Percentiles rank a stretch among this genome's conserved stretches.
phyloP scores from a whole-genome alignment of 1,140 invertebrate genomes.

The Ceratosolen solmsi region DNA sequence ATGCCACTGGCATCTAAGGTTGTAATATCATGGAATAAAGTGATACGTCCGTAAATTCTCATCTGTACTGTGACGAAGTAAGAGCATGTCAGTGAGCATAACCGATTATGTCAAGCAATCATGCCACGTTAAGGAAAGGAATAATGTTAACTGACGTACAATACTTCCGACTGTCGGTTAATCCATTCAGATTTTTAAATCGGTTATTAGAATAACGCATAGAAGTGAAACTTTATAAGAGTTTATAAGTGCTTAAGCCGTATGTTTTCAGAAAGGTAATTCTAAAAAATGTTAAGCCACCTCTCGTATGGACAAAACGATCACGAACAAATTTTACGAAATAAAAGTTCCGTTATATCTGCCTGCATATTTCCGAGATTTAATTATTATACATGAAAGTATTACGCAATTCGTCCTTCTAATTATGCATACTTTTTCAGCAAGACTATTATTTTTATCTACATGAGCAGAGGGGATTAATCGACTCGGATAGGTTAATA shows the following conservation, averaged over 20 bases:
- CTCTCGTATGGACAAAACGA: not conserved
- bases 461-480: too few species aligned
- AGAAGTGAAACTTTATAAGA: not conserved
- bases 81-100: not conserved
- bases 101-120: conserved; percentile 8
- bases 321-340: conserved; percentile 8
- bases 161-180: conserved; percentile 11
- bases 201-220: not conserved
- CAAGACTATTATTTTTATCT: too few species aligned
- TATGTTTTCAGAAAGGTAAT: not conserved
- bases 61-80: not conserved
- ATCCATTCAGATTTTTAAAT: not conserved
- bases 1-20: not conserved
- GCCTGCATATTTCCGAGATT: too few species aligned
- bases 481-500: too few species aligned
- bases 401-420: too few species aligned
- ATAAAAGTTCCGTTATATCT: too few species aligned
- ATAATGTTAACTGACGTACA: not conserved
- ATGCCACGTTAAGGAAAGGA: not conserved
- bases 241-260: not conserved
- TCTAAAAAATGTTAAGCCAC: conserved; percentile 10
- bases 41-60: conserved; percentile 32
- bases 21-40: not conserved
- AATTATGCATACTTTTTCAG: too few species aligned
- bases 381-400: too few species aligned